phyloP scores from a whole-genome alignment of 2,797 vertebrate genomes.

The Harpagifer antarcticus region DNA sequence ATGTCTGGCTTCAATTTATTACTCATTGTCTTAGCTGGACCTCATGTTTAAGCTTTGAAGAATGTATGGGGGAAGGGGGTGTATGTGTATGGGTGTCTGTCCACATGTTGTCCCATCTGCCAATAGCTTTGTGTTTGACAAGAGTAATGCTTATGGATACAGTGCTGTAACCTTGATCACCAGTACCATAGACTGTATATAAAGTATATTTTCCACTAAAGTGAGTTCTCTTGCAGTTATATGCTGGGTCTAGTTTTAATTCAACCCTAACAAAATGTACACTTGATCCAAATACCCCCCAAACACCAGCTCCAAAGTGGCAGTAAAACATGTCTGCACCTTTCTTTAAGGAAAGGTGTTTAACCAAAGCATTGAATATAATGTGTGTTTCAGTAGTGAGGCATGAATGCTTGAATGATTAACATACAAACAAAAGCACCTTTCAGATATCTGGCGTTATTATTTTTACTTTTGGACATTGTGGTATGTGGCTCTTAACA shows the following conservation, averaged over 20 bases:
- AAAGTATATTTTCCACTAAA: no score
- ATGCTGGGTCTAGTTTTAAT: no score
- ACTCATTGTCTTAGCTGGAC: slow-evolving; percentile 53
- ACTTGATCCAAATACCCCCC: neutral
- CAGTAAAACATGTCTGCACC: neutral
- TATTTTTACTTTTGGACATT: no score
- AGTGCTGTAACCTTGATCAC: neutral
- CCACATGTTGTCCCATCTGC: slow-evolving; percentile 22
- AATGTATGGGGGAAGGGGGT: slow-evolving; percentile 8
- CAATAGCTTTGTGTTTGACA: neutral
- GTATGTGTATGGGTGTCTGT: slow-evolving; percentile 12
- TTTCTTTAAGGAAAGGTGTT: neutral
- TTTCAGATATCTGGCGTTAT: no score
- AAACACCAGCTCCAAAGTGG: neutral
- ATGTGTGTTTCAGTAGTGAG: neutral
- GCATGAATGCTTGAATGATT: neutral
- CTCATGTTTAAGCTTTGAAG: slow-evolving; percentile 49
- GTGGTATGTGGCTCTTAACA: no score
- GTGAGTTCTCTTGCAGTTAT: no score
- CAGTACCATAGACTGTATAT: no score
- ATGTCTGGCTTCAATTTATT: slow-evolving; percentile 62
- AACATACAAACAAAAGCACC: neutral
- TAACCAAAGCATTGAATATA: neutral
- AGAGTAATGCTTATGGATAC: neutral
- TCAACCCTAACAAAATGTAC: neutral